Evolutionary conservation across 2,888 invertebrate genomes (phyloP).

Genomic region (Ochropacha duplaris): DNA sequence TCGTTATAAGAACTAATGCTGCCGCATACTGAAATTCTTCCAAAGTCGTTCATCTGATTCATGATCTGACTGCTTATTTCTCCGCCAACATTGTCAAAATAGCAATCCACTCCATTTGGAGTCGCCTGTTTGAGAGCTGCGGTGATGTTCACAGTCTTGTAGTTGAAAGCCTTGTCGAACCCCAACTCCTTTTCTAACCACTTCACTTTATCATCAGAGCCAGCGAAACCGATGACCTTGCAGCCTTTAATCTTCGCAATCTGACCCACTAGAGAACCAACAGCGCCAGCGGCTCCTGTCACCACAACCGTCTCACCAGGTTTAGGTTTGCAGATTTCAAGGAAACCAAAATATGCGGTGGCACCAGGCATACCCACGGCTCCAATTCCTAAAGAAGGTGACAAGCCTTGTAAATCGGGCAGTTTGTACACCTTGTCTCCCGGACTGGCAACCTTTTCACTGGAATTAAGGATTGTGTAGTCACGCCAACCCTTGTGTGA

Average conservation of each 20-base stretch:
- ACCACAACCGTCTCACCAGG: constrained; percentile 87
- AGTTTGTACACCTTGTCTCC: too few relatives aligned
- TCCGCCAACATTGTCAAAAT: constrained; percentile 90
- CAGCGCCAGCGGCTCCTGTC: constrained; percentile 88
- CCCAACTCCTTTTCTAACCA: constrained; percentile 86
- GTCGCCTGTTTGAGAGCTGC: constrained; percentile 84
- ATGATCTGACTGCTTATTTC: constrained; percentile 83
- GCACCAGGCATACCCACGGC: constrained; percentile 87
- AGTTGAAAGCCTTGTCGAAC: constrained; percentile 88
- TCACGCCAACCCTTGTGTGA: too few relatives aligned
- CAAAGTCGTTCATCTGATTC: constrained; percentile 80
- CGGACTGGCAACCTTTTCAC: too few relatives aligned
- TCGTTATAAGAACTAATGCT: constrained; percentile 80
- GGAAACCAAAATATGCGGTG: constrained; percentile 88
- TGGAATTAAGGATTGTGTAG: too few relatives aligned
- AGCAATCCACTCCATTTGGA: constrained; percentile 87
- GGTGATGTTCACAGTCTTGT: constrained; percentile 84
- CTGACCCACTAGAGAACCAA: constrained; percentile 89
- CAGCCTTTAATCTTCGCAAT: constrained; percentile 87
- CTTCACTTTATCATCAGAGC: constrained; percentile 86
- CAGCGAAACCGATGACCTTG: constrained; percentile 86
- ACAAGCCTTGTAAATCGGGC: constrained; percentile 76
- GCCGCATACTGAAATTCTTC: constrained; percentile 84
- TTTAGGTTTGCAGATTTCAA: constrained; percentile 86
- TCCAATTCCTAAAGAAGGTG: constrained; percentile 83